phyloP scores from a whole-genome alignment of 2,797 vertebrate species.

The Paguma larvata region DNA sequence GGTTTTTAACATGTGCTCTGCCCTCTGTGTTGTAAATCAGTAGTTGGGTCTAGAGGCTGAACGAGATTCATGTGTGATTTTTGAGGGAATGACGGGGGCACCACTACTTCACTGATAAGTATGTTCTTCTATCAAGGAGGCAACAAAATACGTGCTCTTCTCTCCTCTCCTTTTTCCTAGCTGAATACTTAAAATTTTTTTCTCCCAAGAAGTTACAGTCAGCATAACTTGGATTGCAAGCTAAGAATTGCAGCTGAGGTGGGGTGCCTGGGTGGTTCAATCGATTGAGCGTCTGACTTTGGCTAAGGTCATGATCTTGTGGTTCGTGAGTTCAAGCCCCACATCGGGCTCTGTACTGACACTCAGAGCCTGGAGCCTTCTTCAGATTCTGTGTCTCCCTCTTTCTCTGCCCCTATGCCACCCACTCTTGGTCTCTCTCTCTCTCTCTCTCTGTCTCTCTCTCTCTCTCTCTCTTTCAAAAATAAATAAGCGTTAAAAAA shows the following conservation, averaged over 20 bases:
- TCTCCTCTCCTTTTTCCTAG: constrained; percentile 15
- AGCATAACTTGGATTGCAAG: not conserved
- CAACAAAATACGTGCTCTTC: not conserved
- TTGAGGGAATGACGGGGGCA: not conserved
- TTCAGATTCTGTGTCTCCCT: too few relatives aligned
- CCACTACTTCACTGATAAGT: not conserved
- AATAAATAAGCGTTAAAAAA: not conserved
- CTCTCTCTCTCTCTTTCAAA: too few relatives aligned
- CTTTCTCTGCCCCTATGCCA: too few relatives aligned
- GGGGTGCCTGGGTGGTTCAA: too few relatives aligned
- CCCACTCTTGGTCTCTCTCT: too few relatives aligned
- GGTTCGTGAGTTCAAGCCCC: too few relatives aligned
- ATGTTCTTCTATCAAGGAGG: not conserved
- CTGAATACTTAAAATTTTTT: constrained; percentile 23
- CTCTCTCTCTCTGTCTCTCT: too few relatives aligned
- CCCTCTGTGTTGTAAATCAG: not conserved
- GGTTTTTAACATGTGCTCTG: constrained; percentile 16
- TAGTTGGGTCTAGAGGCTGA: not conserved
- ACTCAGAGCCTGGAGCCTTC: too few relatives aligned
- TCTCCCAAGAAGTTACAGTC: constrained; percentile 21
- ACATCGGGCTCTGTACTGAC: too few relatives aligned
- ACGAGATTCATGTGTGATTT: not conserved
- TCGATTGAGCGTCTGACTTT: too few relatives aligned
- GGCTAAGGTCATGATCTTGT: too few relatives aligned
- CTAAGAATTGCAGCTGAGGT: not conserved